phyloP scores from a whole-genome alignment of 2,113 vertebrate genomes.

The Ictalurus furcatus region DNA sequence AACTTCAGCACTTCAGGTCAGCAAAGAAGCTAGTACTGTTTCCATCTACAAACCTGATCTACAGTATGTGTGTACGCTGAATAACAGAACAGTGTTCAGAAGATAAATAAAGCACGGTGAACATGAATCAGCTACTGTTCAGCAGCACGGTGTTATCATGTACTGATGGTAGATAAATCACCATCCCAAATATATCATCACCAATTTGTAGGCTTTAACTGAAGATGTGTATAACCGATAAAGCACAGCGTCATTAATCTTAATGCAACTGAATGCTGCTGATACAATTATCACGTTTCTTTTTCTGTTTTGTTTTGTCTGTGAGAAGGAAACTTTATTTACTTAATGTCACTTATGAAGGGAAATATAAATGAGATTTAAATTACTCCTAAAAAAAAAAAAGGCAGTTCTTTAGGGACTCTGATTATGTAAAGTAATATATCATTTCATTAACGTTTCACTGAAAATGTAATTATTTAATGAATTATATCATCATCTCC shows the following conservation, averaged over 20 bases:
- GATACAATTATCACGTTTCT: not conserved
- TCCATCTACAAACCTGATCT: not conserved
- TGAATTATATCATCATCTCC: not conserved
- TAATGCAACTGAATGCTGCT: not conserved
- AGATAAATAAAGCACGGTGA: not conserved
- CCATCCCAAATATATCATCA: conserved; percentile 5
- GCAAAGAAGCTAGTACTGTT: not conserved
- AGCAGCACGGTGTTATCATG: not conserved
- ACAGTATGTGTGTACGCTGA: not conserved
- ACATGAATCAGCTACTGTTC: not conserved
- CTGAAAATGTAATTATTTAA: conserved; percentile 1
- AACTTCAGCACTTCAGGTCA: not conserved
- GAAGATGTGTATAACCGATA: conserved; percentile 17
- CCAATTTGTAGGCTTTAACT: not conserved
- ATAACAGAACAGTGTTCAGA: not conserved
- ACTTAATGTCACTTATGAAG: not conserved
- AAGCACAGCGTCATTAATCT: not conserved
- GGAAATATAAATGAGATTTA: not conserved
- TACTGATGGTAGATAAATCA: not conserved
- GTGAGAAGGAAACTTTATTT: not conserved
- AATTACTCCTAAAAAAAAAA: not conserved
- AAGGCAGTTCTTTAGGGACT: not conserved
- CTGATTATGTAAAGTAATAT: conserved; percentile 1
- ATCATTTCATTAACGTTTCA: not conserved
- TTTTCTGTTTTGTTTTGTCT: not conserved